These are phyloP conservation scores for Bugulina stolonifera DNA, from an alignment of 2,888 invertebrate species.

Conservation along the genomic window DNA sequence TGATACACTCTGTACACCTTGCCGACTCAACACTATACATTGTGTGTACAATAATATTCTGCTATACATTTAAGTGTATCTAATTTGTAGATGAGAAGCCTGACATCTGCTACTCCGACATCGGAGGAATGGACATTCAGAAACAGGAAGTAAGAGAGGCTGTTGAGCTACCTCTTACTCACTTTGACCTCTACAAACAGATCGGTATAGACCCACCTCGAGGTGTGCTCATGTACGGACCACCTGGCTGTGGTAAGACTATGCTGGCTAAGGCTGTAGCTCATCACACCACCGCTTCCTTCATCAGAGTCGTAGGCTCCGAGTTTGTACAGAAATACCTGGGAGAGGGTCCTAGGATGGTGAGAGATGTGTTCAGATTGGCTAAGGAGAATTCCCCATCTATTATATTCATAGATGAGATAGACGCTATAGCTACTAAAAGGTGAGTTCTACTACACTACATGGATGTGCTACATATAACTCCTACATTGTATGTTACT, in stretches of 20 bases:
- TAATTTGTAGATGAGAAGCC: constrained; percentile 87
- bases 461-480: background rate
- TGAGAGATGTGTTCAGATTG: constrained; percentile 93
- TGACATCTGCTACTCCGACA: constrained; percentile 92
- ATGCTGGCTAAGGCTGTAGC: constrained; percentile 99
- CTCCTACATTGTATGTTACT: no score
- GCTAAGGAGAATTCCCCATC: constrained; percentile 99
- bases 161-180: constrained; percentile 93
- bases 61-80: no score
- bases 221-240: constrained; percentile 97
- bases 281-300: constrained; percentile 96
- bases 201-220: constrained; percentile 95
- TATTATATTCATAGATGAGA: constrained; percentile 99
- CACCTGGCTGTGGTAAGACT: constrained; percentile 98
- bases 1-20: background rate
- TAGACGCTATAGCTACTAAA: constrained; percentile 99
- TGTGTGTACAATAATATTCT: background rate
- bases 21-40: no score
- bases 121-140: constrained; percentile 99
- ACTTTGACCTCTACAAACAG: constrained; percentile 96
- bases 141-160: constrained; percentile 99
- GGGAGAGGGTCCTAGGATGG: constrained; percentile 98
- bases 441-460: constrained; percentile 53
- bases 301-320: constrained; percentile 96
- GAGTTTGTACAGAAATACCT: constrained; percentile 99